A percentile compares a stretch with the other conserved stretches of the same genome.
Conservation (phyloP, 2,113 vertebrate species). For the Myiozetetes cayanensis region DNA sequence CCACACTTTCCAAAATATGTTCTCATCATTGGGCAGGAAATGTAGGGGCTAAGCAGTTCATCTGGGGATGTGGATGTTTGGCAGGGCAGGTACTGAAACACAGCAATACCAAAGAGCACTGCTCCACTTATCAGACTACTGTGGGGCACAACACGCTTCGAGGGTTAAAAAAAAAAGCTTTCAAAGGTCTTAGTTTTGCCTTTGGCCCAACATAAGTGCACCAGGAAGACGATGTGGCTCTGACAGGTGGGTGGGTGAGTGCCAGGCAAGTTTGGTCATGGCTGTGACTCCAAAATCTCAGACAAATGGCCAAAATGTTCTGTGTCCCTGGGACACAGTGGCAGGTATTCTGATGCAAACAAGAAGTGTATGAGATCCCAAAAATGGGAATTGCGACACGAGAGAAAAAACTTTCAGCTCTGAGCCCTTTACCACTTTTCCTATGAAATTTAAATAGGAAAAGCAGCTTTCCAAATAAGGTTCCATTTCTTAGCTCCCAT, state of each 20-base stretch:
- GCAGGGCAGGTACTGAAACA: background rate
- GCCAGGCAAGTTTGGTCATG: background rate
- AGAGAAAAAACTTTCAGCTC: background rate
- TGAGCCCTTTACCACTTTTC: background rate
- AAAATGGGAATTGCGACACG: background rate
- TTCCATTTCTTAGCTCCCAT: background rate
- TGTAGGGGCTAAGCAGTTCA: background rate
- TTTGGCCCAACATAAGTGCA: background rate
- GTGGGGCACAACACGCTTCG: background rate
- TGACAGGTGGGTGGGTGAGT: accelerated
- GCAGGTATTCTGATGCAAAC: background rate
- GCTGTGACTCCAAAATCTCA: background rate
- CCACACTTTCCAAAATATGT: background rate
- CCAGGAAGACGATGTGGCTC: background rate
- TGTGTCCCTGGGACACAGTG: background rate
- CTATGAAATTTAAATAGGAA: background rate
- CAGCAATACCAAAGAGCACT: background rate
- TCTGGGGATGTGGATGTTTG: background rate
- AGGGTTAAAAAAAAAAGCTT: background rate
- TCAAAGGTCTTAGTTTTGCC: background rate
- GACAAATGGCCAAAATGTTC: background rate
- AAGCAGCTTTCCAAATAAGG: background rate
- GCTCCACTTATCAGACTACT: background rate
- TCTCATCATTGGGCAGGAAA: background rate
- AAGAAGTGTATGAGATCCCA: background rate